These are phyloP conservation scores for Anguilla megastoma DNA, from an alignment of 2,797 vertebrate genomes.

Conservation along the genomic window DNA sequence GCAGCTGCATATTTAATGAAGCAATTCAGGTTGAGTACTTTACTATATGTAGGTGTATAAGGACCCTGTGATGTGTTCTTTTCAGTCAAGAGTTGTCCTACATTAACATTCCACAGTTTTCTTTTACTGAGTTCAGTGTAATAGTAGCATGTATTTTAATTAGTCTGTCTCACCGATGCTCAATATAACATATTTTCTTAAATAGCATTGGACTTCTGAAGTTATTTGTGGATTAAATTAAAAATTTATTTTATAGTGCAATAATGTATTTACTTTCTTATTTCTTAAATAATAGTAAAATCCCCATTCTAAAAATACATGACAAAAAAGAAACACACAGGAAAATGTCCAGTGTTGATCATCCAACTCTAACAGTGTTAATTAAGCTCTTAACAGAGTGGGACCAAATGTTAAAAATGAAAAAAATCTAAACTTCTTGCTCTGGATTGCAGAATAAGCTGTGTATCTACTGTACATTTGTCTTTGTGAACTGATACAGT, in stretches of 20 bases:
- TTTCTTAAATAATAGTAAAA: neutral
- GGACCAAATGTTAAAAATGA: too few relatives aligned
- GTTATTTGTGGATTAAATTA: neutral
- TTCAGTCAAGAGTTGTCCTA: neutral
- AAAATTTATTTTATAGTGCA: neutral
- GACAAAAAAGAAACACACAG: neutral
- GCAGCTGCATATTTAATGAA: slow-evolving; percentile 2
- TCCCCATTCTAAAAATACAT: neutral
- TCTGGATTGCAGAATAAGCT: too few relatives aligned
- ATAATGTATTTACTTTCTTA: neutral
- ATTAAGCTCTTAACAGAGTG: too few relatives aligned
- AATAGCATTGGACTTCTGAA: neutral
- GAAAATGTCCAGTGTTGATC: too few relatives aligned
- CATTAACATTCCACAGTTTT: neutral
- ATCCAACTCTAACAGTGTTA: too few relatives aligned
- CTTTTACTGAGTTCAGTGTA: neutral
- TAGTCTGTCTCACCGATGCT: neutral
- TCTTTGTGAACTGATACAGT: too few relatives aligned
- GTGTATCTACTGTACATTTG: too few relatives aligned
- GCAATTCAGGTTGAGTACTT: neutral
- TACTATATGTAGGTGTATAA: neutral
- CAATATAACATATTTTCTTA: neutral
- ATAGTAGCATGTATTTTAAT: neutral
- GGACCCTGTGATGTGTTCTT: neutral
- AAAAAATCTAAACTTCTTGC: too few relatives aligned